phyloP scores from a whole-genome alignment of 2,797 vertebrate species.

The Poeciliopsis infans region DNA sequence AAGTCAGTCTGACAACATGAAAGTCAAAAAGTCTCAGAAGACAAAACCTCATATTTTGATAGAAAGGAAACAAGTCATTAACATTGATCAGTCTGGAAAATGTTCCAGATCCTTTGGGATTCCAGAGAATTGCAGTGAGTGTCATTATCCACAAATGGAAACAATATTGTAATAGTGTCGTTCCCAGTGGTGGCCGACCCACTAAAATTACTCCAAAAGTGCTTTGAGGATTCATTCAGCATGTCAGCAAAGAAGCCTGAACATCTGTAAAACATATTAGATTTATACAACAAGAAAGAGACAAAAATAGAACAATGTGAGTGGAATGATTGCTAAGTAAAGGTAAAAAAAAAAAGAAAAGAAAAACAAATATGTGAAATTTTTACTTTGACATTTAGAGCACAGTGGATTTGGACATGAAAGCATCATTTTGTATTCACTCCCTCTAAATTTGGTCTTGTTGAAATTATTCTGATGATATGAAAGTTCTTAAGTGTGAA shows the following conservation, averaged over 20 bases:
- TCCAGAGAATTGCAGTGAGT: not conserved
- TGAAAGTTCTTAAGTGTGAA: not conserved
- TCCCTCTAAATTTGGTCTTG: not conserved
- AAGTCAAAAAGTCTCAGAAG: not conserved
- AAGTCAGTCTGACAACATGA: too few relatives aligned
- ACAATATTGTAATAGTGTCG: not conserved
- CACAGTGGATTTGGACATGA: not conserved
- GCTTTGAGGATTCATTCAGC: not conserved
- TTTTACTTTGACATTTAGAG: not conserved
- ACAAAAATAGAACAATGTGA: not conserved
- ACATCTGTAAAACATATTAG: not conserved
- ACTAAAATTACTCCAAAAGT: not conserved
- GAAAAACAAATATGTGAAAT: not conserved
- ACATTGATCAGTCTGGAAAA: not conserved
- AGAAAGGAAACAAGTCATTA: not conserved
- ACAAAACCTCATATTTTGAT: not conserved
- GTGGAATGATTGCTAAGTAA: not conserved
- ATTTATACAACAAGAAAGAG: not conserved
- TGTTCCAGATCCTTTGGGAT: not conserved
- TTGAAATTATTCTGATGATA: not conserved
- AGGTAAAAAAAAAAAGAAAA: not conserved
- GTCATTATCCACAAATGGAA: not conserved
- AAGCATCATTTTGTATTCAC: not conserved
- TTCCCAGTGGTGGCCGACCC: not conserved
- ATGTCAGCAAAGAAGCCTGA: not conserved